Evolutionary conservation across 1,140 invertebrate species (phyloP), one percentile per base, ranked within the genome.

Genomic region (Dufourea novaeangliae): DNA sequence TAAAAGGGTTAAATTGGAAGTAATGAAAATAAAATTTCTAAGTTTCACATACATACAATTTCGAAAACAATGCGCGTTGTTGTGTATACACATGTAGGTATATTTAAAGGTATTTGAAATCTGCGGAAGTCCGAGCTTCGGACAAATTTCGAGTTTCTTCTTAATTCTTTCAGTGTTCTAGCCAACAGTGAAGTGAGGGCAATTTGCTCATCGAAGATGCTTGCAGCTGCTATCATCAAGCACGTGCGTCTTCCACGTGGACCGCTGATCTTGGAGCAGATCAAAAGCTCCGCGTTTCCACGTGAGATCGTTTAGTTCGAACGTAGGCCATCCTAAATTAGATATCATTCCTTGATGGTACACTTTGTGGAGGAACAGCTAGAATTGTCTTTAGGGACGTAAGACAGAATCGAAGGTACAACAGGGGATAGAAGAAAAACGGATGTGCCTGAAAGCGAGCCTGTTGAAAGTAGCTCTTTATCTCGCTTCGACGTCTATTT

Each of bases 401-500:
- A 20, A 14, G 29, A 20, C 17, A 37, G 66, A 39, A 32, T 29
- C 37, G 17, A 34, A 56, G 56, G 27, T n/a, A 25, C 10, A 34
- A 20, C 7, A 34, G 52, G 52, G 32, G 29, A 22, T 54, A 46
- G n/a, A 64, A 69, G 57, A 52, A 54, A 69, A 64, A 64, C 71
- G 76, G 67, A 70, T 25, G 59, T 63, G 57, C 34, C 67, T 71
- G 75, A 76, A 76, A 68, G 69, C 25, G 54, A 68, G 64, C 73
- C 64, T 41, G 54, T 17, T 11, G 68, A 70, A 77, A 59, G 68
- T 61, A 59, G 50, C 22, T 46, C 14, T 44, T 52, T 54, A n/a
- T 80, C 78, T 84, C 78, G 64, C 80, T 85, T 75, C 67, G 25
- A 79, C 80, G 63, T 90, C 88, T 91, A 91, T 91, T 91, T 92